Conservation (phyloP, 2,113 vertebrate species). For the Lucifuga dentata region DNA sequence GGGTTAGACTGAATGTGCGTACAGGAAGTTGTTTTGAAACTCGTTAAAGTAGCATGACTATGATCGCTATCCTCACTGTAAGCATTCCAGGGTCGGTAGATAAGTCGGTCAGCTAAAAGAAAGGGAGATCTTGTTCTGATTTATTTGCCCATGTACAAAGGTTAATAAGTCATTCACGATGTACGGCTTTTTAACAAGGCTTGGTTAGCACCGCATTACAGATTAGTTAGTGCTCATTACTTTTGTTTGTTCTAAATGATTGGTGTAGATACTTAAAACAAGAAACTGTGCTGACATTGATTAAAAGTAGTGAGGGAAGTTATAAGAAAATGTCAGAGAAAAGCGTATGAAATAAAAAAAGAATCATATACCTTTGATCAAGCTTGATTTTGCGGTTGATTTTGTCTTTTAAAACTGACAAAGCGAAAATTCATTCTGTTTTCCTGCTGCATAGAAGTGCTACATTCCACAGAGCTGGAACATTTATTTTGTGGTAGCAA, state of each 20-base stretch:
- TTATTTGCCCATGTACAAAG: constrained; percentile 32
- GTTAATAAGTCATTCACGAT: constrained; percentile 40
- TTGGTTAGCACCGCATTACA: constrained; percentile 28
- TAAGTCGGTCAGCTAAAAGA: constrained; percentile 15
- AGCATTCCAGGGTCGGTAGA: constrained; percentile 26
- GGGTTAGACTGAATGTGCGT: background rate
- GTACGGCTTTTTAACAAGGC: constrained; percentile 35
- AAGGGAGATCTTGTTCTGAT: constrained; percentile 22
- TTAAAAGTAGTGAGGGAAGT: constrained; percentile 36
- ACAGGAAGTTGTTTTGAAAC: constrained; percentile 6
- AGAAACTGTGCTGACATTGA: constrained; percentile 36
- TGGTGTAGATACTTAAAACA: constrained; percentile 25
- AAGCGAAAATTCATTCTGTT: constrained; percentile 7
- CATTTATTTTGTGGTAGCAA: background rate
- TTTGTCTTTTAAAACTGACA: no score
- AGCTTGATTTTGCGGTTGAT: constrained; percentile 19
- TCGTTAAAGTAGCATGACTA: constrained; percentile 10
- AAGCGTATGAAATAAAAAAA: no score
- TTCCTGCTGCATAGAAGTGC: background rate
- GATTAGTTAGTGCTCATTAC: constrained; percentile 34
- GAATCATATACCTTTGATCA: constrained; percentile 27
- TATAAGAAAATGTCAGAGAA: constrained; percentile 45
- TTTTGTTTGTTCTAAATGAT: constrained; percentile 46
- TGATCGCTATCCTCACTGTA: background rate
- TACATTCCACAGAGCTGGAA: constrained; percentile 19